Evolutionary conservation across 2,113 vertebrate species (phyloP), one percentile per base, ranked within the genome.

Genomic region (Tricholaema leucomelas): DNA sequence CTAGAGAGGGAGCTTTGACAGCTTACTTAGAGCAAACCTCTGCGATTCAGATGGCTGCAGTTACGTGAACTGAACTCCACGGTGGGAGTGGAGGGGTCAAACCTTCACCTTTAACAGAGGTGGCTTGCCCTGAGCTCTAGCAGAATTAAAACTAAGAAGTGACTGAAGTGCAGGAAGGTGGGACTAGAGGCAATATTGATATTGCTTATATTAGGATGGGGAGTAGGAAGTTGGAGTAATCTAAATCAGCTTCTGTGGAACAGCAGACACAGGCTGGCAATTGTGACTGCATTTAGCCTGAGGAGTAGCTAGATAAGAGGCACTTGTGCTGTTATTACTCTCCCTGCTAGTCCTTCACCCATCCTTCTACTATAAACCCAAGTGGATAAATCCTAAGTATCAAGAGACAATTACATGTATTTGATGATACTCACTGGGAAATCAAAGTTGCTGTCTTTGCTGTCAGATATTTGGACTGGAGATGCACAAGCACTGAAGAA

Each of bases 331-430:
- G 28, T 66, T 81, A 33, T 84, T 86, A 38, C 33, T 12, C 27
- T 67, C 61, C 70, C 63, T 58, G 33, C n/a, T 71, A 38, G 25
- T 65, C 54, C n/a, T 61, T 90, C 61, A 55, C 16, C 10, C 16
- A 10, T 54, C 38, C 72, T 71, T 35, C 60, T 86, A 27, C 38
- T 36, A 23, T 9, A 84, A 80, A 16, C 15, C 52, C 60, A 66
- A 75, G 61, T 38, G 73, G 50, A 66, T 74, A 72, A 91, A 86
- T 42, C 44, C 59, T 64, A 74, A 87, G 69, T 35, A 91, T 90
- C 70, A 69, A 84, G 91, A 86, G 70, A 94, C 64, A 74, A 63
- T 71, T 78, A 84, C 65, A 96, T 27, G 48, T 36, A 24, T 82
- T 71, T 78, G 50, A 90, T 65, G 64, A 66, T 58, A 44, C 52